Percentiles rank a stretch among this genome's conserved stretches.
These are phyloP conservation scores for Drosophila pallidifrons DNA, from an alignment of 1,140 invertebrate species.

Conservation along the genomic window DNA sequence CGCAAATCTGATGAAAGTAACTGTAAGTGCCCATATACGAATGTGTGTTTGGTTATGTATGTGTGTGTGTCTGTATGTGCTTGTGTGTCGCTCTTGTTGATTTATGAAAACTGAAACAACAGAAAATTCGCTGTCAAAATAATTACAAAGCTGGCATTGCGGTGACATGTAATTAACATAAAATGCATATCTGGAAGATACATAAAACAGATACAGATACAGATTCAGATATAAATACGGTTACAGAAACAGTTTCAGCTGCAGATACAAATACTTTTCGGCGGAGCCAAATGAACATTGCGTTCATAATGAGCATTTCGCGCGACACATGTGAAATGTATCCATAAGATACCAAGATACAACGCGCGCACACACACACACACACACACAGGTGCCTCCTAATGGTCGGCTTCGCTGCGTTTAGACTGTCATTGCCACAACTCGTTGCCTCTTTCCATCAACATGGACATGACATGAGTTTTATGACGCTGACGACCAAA, in stretches of 20 bases:
- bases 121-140: constrained; percentile 69
- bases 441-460: constrained; percentile 12
- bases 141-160: constrained; percentile 74
- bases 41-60: neutral
- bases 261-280: constrained; percentile 12
- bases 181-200: constrained; percentile 69
- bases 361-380: constrained; percentile 1
- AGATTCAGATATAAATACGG: neutral
- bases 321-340: constrained; percentile 49
- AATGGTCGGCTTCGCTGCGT: constrained; percentile 5
- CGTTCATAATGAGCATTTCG: constrained; percentile 46
- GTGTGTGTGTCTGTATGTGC: constrained; percentile 11
- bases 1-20: constrained; percentile 60
- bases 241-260: constrained; percentile 6
- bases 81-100: constrained; percentile 24
- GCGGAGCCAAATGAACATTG: constrained; percentile 5
- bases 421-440: constrained; percentile 16
- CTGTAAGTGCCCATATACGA: constrained; percentile 43
- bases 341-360: constrained; percentile 31
- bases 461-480: constrained; percentile 40
- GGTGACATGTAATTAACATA: constrained; percentile 79
- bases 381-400: constrained; percentile 28
- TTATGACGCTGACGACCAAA: constrained; percentile 35
- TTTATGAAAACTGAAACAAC: constrained; percentile 53
- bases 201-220: constrained; percentile 27